phyloP scores from a whole-genome alignment of 1,140 invertebrate species.

The Myzus persicae region DNA sequence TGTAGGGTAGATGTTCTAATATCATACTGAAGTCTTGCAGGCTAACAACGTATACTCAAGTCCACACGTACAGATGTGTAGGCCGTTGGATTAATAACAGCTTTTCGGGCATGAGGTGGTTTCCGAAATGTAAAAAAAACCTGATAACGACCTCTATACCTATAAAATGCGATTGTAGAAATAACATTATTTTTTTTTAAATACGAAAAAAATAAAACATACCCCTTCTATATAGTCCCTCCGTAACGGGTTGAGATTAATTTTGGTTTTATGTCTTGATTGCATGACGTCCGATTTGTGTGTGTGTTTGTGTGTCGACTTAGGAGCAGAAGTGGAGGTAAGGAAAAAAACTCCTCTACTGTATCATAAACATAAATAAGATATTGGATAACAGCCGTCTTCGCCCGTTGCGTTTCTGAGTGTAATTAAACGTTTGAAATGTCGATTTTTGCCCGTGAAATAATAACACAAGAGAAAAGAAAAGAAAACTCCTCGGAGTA shows the following conservation, averaged over 20 bases:
- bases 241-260: constrained; percentile 51
- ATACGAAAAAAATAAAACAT: constrained; percentile 39
- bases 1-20: background rate
- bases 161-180: constrained; percentile 38
- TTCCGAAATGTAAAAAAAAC: background rate
- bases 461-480: constrained; percentile 3
- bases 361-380: constrained; percentile 51
- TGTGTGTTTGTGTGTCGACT: background rate
- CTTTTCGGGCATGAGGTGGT: background rate
- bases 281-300: constrained; percentile 44
- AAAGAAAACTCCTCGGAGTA: background rate
- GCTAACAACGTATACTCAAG: background rate
- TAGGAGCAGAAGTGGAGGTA: background rate
- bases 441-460: constrained; percentile 23
- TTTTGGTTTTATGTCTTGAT: constrained; percentile 58
- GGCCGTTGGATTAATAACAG: background rate
- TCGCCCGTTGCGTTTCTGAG: constrained; percentile 44
- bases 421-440: constrained; percentile 54
- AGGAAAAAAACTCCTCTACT: constrained; percentile 36
- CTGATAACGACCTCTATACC: constrained; percentile 25
- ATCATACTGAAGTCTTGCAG: background rate
- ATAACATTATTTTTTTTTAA: background rate
- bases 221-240: background rate
- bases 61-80: background rate
- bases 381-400: constrained; percentile 47